Evolutionary conservation across 2,797 vertebrate species (phyloP).

Genomic region (Gymnopithys bicolor): DNA sequence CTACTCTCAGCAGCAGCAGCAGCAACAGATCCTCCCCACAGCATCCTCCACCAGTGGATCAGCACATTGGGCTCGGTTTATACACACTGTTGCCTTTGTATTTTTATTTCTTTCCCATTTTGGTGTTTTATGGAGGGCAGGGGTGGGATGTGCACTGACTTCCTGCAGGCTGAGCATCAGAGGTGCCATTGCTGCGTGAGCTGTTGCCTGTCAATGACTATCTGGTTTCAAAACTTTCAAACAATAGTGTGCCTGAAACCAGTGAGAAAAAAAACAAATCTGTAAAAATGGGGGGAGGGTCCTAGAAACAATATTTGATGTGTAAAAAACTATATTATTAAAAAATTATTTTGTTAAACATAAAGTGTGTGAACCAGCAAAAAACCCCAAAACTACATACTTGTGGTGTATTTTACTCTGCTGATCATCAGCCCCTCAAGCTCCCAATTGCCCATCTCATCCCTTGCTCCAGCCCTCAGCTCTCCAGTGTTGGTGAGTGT

Average conservation of each 20-base stretch:
- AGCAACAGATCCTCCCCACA: accelerated
- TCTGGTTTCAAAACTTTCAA: constrained; percentile 70
- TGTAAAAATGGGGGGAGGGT: constrained; percentile 69
- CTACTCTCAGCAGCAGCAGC: background rate
- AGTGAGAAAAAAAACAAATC: constrained; percentile 76
- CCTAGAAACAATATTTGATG: constrained; percentile 82
- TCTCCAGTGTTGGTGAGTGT: background rate
- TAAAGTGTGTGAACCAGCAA: constrained; percentile 89
- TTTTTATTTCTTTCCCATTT: background rate
- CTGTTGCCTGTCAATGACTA: constrained; percentile 65
- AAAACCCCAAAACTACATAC: constrained; percentile 5
- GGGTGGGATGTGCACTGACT: background rate
- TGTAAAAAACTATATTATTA: constrained; percentile 88
- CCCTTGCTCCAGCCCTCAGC: background rate
- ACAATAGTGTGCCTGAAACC: constrained; percentile 93
- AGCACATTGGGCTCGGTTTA: accelerated
- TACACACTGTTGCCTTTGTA: constrained; percentile 6
- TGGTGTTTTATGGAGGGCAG: background rate
- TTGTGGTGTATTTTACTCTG: constrained; percentile 70
- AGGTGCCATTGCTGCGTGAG: constrained; percentile 26
- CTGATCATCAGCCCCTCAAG: background rate
- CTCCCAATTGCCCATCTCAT: background rate
- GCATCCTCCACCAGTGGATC: background rate
- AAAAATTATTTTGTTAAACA: constrained; percentile 99
- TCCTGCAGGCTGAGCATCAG: constrained; percentile 18